phyloP scores from a whole-genome alignment of 1,140 invertebrate species.

The Aphelinus certus region DNA sequence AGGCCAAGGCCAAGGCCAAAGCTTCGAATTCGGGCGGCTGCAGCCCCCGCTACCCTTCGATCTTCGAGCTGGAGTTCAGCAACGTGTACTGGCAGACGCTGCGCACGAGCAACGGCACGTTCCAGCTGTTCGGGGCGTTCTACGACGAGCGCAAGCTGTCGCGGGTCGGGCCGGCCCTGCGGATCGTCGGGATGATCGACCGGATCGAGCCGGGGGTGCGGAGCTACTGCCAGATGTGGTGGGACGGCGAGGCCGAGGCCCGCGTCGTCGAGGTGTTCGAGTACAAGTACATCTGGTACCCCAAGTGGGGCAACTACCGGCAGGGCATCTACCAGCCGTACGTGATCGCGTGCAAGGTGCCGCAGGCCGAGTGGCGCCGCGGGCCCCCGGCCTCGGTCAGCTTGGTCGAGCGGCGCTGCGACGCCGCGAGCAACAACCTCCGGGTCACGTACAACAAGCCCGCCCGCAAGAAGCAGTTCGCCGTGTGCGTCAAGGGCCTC shows the following conservation, averaged over 20 bases:
- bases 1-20: slow-evolving; percentile 56
- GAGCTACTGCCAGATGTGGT: slow-evolving; percentile 91
- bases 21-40: slow-evolving; percentile 73
- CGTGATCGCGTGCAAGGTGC: slow-evolving; percentile 86
- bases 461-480: slow-evolving; percentile 81
- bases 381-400: slow-evolving; percentile 84
- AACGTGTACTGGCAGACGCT: slow-evolving; percentile 92
- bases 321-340: slow-evolving; percentile 92
- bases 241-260: slow-evolving; percentile 80
- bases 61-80: slow-evolving; percentile 90
- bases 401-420: slow-evolving; percentile 85
- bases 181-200: slow-evolving; percentile 91
- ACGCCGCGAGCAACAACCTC: slow-evolving; percentile 87
- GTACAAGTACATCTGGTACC: slow-evolving; percentile 95
- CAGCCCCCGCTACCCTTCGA: slow-evolving; percentile 78
- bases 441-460: slow-evolving; percentile 84
- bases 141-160: slow-evolving; percentile 83
- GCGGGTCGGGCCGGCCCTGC: slow-evolving; percentile 79
- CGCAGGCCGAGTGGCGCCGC: slow-evolving; percentile 75
- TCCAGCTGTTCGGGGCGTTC: slow-evolving; percentile 90
- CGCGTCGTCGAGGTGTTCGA: slow-evolving; percentile 83
- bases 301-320: slow-evolving; percentile 94
- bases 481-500: slow-evolving; percentile 93
- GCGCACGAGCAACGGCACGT: slow-evolving; percentile 82
- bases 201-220: slow-evolving; percentile 84